Evolutionary conservation across 2,113 vertebrate species (phyloP).

Genomic region (Perca schrenkii): DNA sequence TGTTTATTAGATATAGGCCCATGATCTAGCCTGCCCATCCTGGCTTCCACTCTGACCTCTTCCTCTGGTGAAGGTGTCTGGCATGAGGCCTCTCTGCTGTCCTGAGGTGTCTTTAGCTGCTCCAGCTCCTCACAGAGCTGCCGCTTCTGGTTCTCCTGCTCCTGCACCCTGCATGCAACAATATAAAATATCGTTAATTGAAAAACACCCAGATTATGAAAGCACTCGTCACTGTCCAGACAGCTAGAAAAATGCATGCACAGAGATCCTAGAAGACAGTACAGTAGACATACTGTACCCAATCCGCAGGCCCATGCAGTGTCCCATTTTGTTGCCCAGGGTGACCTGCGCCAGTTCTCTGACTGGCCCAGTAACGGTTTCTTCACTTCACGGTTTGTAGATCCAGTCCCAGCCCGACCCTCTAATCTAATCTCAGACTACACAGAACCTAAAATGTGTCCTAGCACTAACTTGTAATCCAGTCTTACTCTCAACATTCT

Average conservation of each 20-base stretch:
- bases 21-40: not conserved
- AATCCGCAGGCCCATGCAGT: constrained; percentile 84
- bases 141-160: constrained; percentile 85
- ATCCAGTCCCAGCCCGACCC: constrained; percentile 4
- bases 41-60: constrained; percentile 64
- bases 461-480: not conserved
- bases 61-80: constrained; percentile 77
- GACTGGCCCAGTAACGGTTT: constrained; percentile 53
- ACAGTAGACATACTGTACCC: constrained; percentile 80
- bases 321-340: constrained; percentile 84
- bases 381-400: constrained; percentile 42
- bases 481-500: constrained; percentile 2
- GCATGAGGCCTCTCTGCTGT: constrained; percentile 82
- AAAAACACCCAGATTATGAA: not conserved
- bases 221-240: not conserved
- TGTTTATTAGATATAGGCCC: not conserved
- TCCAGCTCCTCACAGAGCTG: constrained; percentile 84
- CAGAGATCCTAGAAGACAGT: constrained; percentile 20
- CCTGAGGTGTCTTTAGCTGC: constrained; percentile 76
- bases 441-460: constrained; percentile 18
- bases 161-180: constrained; percentile 80
- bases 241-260: not conserved
- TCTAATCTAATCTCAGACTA: constrained; percentile 15
- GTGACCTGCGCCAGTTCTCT: constrained; percentile 75
- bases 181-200: not conserved